phyloP scores from a whole-genome alignment of 1,140 invertebrate species.

The Caerostris extrusa region DNA sequence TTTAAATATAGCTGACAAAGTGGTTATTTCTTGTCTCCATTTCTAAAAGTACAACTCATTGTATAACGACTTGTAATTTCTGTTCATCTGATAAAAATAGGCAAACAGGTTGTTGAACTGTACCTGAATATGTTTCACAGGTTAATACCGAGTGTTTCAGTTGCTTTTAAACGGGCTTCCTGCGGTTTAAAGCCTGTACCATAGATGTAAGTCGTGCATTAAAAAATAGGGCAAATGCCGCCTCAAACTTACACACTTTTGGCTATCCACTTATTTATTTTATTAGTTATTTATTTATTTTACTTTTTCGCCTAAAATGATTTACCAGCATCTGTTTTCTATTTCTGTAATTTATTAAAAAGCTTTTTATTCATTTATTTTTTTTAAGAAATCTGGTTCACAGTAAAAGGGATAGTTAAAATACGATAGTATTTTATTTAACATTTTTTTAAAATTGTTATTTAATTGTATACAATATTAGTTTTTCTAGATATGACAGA shows the following conservation, averaged over 20 bases:
- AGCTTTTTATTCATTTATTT: too few relatives aligned
- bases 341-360: too few relatives aligned
- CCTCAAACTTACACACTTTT: background rate
- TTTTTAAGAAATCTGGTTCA: too few relatives aligned
- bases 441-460: too few relatives aligned
- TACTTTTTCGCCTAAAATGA: too few relatives aligned
- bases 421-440: too few relatives aligned
- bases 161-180: background rate
- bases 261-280: background rate
- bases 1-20: background rate
- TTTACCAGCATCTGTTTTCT: too few relatives aligned
- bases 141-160: background rate
- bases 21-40: background rate
- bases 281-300: too few relatives aligned
- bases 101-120: conserved; percentile 2
- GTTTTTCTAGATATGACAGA: too few relatives aligned
- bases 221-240: background rate
- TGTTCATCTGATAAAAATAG: background rate
- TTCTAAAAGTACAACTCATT: background rate
- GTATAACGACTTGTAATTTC: background rate
- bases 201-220: background rate
- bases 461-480: too few relatives aligned
- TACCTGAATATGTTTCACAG: background rate
- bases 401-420: too few relatives aligned
- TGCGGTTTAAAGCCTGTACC: background rate